A percentile compares a stretch with the other conserved stretches of the same genome.
phyloP scores from a whole-genome alignment of 2,797 vertebrate genomes.

The Notolabrus celidotus region DNA sequence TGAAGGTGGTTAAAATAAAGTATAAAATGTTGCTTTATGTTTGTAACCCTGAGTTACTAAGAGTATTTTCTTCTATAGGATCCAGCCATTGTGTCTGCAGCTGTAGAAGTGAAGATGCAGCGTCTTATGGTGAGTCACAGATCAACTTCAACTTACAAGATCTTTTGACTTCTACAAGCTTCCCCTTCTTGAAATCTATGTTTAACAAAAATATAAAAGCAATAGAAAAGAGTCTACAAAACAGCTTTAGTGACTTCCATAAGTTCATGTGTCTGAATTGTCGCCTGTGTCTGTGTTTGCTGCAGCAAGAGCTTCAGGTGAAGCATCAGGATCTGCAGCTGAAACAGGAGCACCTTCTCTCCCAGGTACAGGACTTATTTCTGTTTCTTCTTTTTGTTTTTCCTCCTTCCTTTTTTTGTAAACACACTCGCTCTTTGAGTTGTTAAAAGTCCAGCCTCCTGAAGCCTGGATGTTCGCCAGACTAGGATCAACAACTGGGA shows the following conservation, averaged over 20 bases:
- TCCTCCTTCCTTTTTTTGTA: not conserved
- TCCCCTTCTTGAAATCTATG: no score
- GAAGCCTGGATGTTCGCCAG: no score
- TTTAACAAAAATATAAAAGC: no score
- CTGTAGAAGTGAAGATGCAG: constrained; percentile 65
- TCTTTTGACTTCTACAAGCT: no score
- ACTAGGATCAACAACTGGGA: not conserved
- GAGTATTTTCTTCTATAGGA: constrained; percentile 52
- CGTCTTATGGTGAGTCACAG: constrained; percentile 58
- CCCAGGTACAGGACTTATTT: constrained; percentile 54
- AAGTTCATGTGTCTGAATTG: not conserved
- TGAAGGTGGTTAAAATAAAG: no score
- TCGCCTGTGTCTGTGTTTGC: not conserved
- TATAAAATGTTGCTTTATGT: not conserved
- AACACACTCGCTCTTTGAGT: no score
- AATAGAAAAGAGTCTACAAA: no score
- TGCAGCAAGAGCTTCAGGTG: constrained; percentile 64
- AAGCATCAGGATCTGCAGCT: constrained; percentile 64
- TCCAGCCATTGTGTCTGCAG: constrained; percentile 51
- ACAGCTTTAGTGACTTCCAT: not conserved
- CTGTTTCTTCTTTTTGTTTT: not conserved
- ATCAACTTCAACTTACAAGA: no score
- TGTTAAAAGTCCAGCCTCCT: no score
- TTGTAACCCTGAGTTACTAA: not conserved
- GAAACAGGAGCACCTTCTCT: constrained; percentile 59